Percentiles rank a stretch among this genome's conserved stretches.
Conservation (phyloP, 2,797 vertebrate genomes). For the Hoplostethus mediterraneus region DNA sequence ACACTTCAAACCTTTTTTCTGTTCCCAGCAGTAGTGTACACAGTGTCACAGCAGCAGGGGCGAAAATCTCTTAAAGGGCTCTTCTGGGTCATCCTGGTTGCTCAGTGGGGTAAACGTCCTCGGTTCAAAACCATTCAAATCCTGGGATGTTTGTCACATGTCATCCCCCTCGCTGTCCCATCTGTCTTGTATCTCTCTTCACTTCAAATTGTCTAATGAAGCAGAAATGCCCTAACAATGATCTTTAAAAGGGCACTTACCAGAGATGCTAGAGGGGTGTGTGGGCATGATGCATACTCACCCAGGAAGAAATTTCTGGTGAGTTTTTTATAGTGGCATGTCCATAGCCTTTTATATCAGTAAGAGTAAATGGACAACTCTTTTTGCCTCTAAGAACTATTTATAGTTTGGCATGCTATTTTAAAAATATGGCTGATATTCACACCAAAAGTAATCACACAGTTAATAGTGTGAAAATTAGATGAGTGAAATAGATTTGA, state of each 20-base stretch:
- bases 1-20: conserved; percentile 33
- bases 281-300: background rate
- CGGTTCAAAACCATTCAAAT: conserved; percentile 21
- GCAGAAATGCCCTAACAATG: background rate
- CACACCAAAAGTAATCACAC: conserved; percentile 20
- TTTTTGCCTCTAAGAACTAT: background rate
- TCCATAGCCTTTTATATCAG: background rate
- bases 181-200: background rate
- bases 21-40: conserved; percentile 27
- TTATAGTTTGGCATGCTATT: conserved; percentile 2
- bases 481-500: conserved; percentile 21
- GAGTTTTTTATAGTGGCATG: background rate
- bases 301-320: background rate
- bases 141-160: background rate
- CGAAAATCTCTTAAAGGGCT: conserved; percentile 18
- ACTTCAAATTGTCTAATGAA: background rate
- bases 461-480: conserved; percentile 4
- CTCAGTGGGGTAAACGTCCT: background rate
- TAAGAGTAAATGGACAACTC: conserved; percentile 14
- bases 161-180: background rate
- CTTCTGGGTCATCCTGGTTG: conserved; percentile 12
- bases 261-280: background rate
- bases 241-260: background rate
- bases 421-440: background rate
- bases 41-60: conserved; percentile 26